Base-by-base conservation (phyloP, 1,140 invertebrate species). In the Semibalanus balanoides region DNA sequence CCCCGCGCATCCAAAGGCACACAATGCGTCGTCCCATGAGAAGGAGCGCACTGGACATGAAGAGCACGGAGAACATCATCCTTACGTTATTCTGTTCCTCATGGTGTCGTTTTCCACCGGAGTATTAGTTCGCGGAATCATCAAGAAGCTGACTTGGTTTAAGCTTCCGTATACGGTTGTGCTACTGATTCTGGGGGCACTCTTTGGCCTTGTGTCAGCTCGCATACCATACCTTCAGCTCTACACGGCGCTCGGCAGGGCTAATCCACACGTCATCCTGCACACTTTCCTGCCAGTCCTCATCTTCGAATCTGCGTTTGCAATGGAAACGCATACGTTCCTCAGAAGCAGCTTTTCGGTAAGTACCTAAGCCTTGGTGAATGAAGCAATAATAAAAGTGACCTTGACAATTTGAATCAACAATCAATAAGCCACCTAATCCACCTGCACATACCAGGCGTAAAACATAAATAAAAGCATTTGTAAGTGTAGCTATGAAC, bases 231-330 rank as follows among this genome's bases (percentile, higher is more conserved):
- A 11, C 7, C 22, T 64, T 11, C 51, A 64, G 22, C 14, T 64
- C 22, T 64, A 64, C 51, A 64, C 51, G 22, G 51, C 22, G 51
- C 22, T 64, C 3, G 51, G 51, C 7, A 64, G 51, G 22, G 51
- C 7, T 1, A 64, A 64, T 25, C 51, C 51, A 3, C 51, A 64
- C 22, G 22, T 64, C 11, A 64, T 64, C 22, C 51, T 64, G 14
- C 51, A 64, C 22, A 64, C 51, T 25, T 64, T 64, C 22, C 51
- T 64, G 11, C 51, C 51, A 14, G 82, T 85, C 25, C 83, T 86
- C 25, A 84, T 87, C 29, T 87, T 86, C 79, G 85, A 87, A 78
- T 84, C 83, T 19, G 85, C 85, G 11, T 86, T 85, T 79, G 81
- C 82, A 14, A 84, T 86, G 81, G 83, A 85, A 72, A 79, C 83